phyloP scores from a whole-genome alignment of 1,140 invertebrate species.

The Cardiocondyla obscurior region DNA sequence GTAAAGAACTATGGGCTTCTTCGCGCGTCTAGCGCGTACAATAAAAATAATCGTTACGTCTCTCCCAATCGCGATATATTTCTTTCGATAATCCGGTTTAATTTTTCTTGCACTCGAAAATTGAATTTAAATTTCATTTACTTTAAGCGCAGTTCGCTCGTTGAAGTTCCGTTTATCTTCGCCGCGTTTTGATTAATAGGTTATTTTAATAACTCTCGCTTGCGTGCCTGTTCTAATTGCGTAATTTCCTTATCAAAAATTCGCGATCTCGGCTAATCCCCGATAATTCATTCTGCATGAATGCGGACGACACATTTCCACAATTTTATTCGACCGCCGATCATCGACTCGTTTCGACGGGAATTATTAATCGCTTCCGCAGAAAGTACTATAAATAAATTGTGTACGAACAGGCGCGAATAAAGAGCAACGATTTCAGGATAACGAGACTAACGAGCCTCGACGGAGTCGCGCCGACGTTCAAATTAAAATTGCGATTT shows the following conservation, averaged over 20 bases:
- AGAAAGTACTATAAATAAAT: conserved; percentile 26
- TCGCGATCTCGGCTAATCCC: conserved; percentile 29
- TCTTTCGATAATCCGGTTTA: background rate
- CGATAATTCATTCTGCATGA: conserved; percentile 12
- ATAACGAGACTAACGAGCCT: conserved; percentile 15
- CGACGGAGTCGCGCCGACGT: background rate
- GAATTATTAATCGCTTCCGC: conserved; percentile 29
- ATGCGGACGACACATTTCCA: background rate
- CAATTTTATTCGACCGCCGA: background rate
- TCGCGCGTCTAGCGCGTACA: too few relatives aligned
- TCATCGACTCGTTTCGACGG: conserved; percentile 1
- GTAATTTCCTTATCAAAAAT: conserved; percentile 37
- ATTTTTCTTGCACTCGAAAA: background rate
- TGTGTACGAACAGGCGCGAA: background rate
- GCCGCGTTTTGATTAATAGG: background rate
- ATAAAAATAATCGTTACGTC: background rate
- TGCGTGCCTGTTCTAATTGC: conserved; percentile 44
- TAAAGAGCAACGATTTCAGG: background rate
- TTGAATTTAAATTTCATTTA: background rate
- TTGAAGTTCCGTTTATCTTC: background rate
- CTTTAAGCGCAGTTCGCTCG: background rate
- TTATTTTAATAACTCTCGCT: conserved; percentile 14
- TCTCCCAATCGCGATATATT: background rate
- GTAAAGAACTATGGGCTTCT: too few relatives aligned
- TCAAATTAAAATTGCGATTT: conserved; percentile 29